phyloP scores from a whole-genome alignment of 2,888 invertebrate species.

The Elegia similella region DNA sequence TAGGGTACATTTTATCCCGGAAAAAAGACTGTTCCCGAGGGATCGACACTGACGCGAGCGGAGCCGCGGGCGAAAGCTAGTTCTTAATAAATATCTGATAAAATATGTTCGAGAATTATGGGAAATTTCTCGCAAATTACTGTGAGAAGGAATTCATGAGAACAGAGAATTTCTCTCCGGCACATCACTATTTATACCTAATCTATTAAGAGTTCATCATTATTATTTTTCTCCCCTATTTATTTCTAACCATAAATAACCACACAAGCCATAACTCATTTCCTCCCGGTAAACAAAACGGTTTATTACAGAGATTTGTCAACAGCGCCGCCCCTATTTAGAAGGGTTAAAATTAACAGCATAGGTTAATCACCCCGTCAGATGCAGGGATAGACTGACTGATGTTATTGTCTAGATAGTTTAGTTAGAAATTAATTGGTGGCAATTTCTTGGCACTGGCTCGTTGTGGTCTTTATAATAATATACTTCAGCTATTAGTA shows the following conservation, averaged over 20 bases:
- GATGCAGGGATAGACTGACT: not conserved
- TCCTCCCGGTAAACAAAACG: not conserved
- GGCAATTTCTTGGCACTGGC: not conserved
- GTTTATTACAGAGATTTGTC: conserved; percentile 10
- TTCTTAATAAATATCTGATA: too few species aligned
- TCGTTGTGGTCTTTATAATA: not conserved
- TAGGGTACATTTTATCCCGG: too few species aligned
- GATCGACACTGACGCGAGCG: too few species aligned
- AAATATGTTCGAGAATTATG: too few species aligned
- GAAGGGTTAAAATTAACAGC: conserved; percentile 18
- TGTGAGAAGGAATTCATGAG: too few species aligned
- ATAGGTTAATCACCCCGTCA: conserved; percentile 11
- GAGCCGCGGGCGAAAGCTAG: too few species aligned
- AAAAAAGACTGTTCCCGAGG: too few species aligned
- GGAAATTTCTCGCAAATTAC: too few species aligned
- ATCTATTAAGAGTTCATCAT: not conserved
- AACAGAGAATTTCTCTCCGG: too few species aligned
- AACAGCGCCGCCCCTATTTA: conserved; percentile 14
- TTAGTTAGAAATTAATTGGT: not conserved
- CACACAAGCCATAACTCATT: not conserved
- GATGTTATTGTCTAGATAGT: not conserved
- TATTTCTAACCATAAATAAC: not conserved
- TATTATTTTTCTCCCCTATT: not conserved
- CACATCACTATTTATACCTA: too few species aligned
- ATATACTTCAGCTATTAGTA: too few species aligned